These are phyloP conservation scores for Neodiprion lecontei DNA, from an alignment of 1,140 invertebrate species.

Conservation along the genomic window DNA sequence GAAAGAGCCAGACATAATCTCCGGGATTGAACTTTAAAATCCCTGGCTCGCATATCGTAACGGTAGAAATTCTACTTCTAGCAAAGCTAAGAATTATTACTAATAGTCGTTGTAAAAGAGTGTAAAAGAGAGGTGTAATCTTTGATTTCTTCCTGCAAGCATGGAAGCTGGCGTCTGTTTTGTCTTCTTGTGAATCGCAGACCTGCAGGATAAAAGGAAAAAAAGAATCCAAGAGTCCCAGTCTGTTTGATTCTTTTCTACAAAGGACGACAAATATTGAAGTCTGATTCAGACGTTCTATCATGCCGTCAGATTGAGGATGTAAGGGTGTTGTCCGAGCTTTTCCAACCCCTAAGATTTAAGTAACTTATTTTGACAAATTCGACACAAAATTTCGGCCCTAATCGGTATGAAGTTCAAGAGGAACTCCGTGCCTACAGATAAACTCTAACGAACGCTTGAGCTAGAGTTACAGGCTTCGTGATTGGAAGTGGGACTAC, in stretches of 20 bases:
- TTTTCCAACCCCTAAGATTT: conserved; percentile 37
- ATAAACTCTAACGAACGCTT: not conserved
- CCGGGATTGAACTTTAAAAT: conserved; percentile 17
- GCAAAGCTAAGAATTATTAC: conserved; percentile 15
- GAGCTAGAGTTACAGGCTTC: too few relatives aligned
- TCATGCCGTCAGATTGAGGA: conserved; percentile 51
- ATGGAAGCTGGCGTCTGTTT: conserved; percentile 20
- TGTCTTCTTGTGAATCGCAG: conserved; percentile 20
- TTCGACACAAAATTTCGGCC: conserved; percentile 47
- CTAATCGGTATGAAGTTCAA: conserved; percentile 43
- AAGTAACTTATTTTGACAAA: conserved; percentile 39
- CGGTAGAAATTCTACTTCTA: not conserved
- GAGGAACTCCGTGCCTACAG: not conserved
- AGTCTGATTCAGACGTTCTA: conserved; percentile 47
- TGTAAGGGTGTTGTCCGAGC: conserved; percentile 48
- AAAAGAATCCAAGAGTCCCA: conserved; percentile 23
- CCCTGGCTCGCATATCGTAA: not conserved
- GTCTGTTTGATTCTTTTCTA: conserved; percentile 16
- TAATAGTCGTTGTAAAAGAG: conserved; percentile 12
- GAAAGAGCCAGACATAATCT: conserved; percentile 25
- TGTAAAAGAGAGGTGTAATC: conserved; percentile 6
- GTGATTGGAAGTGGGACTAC: not conserved
- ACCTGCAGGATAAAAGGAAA: conserved; percentile 20
- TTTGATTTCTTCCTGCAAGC: conserved; percentile 13
- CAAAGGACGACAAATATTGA: conserved; percentile 21